Evolutionary conservation across 2,888 invertebrate genomes (phyloP).

Genomic region (Athrips mouffetella): DNA sequence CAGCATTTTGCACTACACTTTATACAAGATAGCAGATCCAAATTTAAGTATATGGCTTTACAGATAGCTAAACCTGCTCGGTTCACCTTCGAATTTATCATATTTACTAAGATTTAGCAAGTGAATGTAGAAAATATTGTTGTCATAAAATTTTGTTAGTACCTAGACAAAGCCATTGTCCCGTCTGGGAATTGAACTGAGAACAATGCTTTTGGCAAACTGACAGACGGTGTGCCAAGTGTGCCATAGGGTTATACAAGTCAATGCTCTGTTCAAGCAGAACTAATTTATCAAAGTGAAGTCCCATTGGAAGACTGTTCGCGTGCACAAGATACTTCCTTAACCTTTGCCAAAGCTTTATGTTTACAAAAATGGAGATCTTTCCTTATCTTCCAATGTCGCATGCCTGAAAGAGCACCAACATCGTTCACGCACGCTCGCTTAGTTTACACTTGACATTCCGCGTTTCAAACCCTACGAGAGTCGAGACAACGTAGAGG

Average conservation of each 20-base stretch:
- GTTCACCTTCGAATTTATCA: background rate
- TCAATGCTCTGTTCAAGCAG: constrained; percentile 11
- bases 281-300: too few relatives aligned
- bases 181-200: constrained; percentile 16
- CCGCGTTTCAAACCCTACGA: background rate
- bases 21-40: constrained; percentile 1
- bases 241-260: constrained; percentile 13
- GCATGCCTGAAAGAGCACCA: constrained; percentile 1
- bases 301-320: too few relatives aligned
- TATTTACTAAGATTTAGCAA: background rate
- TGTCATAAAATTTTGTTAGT: background rate
- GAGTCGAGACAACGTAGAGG: constrained; percentile 19
- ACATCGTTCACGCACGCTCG: constrained; percentile 10
- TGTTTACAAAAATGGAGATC: background rate
- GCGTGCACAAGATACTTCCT: too few relatives aligned
- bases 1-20: constrained; percentile 9
- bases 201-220: constrained; percentile 14
- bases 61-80: background rate
- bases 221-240: constrained; percentile 17
- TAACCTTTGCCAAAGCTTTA: too few relatives aligned
- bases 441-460: constrained; percentile 21
- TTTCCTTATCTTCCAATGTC: background rate
- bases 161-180: constrained; percentile 12
- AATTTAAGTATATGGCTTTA: constrained; percentile 8
- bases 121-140: background rate